Evolutionary conservation across 2,888 invertebrate species (phyloP), one percentile per base, ranked within the genome.

Genomic region (Eudasyphora cyanicolor): DNA sequence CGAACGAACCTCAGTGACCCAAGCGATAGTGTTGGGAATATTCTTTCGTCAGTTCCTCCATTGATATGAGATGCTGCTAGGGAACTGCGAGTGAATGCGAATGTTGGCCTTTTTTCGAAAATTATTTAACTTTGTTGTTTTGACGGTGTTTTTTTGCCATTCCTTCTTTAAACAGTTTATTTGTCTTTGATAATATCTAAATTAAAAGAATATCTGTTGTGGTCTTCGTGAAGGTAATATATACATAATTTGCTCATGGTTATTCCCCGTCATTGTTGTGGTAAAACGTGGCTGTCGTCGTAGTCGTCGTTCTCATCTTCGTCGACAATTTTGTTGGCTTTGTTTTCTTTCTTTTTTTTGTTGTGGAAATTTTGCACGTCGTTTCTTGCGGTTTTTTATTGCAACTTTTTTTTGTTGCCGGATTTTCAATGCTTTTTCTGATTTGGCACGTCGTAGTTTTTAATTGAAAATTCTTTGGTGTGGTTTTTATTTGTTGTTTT

Each of bases 381-480:
- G 24, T 27, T 4, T 14, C 24, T 27, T 57, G 57, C 3, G 57
- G 24, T 21, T 57, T 57, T 57, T 54, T 12, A 7, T 54, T 10
- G 54, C 57, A 57, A 21, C 10, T 12, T 45, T 4, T 12, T 3
- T 57, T 27, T 57, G 1, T 14, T 57, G 10, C 57, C 14, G 10
- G 24, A 57, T 57, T 57, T 14, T 54, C 14, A 57, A 8, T 57
- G 24, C 19, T 10, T n/a, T 38, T 54, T 54, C 21, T 57, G 27
- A 2, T 57, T 57, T 24, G 57, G 27, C 57, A 57, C 57, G 57
- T 57, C 19, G 4, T 45, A 2, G 21, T 12, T 54, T 21, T 57
- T 57, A 57, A 57, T 57, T 57, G 27, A 57, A 57, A 57, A 57
- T 57, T 57, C 57, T 27, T 57, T 21, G 10, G 10, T 21, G 19